Evolutionary conservation across 2,113 vertebrate genomes (phyloP).

Genomic region (Cairina moschata): DNA sequence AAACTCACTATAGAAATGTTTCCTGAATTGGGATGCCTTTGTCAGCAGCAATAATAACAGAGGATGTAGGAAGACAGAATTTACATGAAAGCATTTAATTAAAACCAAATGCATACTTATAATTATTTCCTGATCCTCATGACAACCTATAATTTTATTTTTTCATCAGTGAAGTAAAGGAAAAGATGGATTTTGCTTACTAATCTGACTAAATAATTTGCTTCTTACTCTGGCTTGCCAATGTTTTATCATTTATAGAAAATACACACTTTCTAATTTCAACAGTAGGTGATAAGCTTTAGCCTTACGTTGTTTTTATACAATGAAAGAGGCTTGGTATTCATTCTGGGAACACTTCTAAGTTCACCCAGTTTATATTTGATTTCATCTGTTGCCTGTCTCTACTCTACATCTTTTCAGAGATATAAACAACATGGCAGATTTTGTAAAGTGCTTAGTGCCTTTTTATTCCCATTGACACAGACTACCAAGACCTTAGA

Average conservation of each 20-base stretch:
- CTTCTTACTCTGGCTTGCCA: not conserved
- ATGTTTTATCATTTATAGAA: not conserved
- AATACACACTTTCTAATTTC: not conserved
- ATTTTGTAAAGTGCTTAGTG: not conserved
- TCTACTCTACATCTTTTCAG: not conserved
- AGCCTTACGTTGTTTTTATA: not conserved
- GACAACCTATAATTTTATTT: not conserved
- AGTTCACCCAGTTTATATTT: not conserved
- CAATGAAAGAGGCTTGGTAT: not conserved
- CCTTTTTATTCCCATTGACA: not conserved
- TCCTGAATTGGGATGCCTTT: not conserved
- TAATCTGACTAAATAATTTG: slow-evolving; percentile 21
- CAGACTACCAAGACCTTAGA: not conserved
- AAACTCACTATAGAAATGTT: not conserved
- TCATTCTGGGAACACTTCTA: not conserved
- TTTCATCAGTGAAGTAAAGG: not conserved
- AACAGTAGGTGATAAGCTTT: not conserved
- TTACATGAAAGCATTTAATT: slow-evolving; percentile 9
- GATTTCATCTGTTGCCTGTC: not conserved
- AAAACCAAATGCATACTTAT: slow-evolving; percentile 21
- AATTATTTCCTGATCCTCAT: not conserved
- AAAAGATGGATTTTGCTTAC: not conserved
- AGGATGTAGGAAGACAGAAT: not conserved
- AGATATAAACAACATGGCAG: not conserved
- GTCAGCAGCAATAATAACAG: not conserved